Evolutionary conservation across 2,113 vertebrate genomes (phyloP), one percentile per base, ranked within the genome.

Genomic region (Sylvia atricapilla): DNA sequence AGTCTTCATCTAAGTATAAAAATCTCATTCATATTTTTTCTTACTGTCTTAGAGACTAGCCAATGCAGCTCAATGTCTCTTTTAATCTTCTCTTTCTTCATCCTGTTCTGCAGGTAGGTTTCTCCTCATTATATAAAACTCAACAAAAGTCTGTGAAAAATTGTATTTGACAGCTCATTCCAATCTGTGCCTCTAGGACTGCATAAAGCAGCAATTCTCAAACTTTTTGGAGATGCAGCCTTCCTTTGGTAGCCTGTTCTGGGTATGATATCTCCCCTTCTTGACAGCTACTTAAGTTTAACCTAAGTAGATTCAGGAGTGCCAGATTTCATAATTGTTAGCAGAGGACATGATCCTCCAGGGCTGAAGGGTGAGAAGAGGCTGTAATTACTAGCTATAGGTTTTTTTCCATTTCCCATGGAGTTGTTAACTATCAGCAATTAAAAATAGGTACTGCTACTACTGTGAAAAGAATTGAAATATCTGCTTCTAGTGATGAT

Each of bases 81-180:
- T 87, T 80, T 74, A 81, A 88, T 87, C 50, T 79, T 85, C 35
- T 59, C 62, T 60, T 75, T 70, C 70, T 85, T 75, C 75, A 75
- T 46, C 52, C 35, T 78, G 18, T 89, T 95, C 74, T 95, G 83
- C 83, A 94, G 82, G 68, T 93, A 90, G 41, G 24, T 78, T 91
- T 75, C 62, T 93, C 60, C 83, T 93, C 92, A 82, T 96, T 96
- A 93, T 70, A 93, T 39, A 81, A 84, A 74, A 75, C 52, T 72
- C 75, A 80, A 52, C 41, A 75, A 81, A 9, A 60, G 23, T 20
- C 76, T 86, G 50, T 90, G 88, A 95, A 93, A 95, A 86, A 87
- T 44, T 39, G 43, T 33, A 56, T 70, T 84, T 94, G 95, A 90
- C 95, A 96, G 90, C 60, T 93, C 68, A 20, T 93, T 96, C 79